Conservation (phyloP, 1,140 invertebrate species). For the Rhopalosiphum maidis region DNA sequence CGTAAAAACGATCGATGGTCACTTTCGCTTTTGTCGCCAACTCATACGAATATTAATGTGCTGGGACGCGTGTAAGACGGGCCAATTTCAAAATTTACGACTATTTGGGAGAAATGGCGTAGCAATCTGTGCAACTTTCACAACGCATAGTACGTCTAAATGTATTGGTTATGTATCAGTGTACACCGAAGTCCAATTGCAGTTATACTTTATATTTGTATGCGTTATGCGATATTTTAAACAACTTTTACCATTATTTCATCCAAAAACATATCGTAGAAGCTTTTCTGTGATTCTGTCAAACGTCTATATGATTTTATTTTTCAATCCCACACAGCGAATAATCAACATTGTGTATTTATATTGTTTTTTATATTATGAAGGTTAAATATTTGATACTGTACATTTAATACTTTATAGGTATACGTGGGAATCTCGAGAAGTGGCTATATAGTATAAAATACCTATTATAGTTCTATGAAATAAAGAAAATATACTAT, state of each 20-base stretch:
- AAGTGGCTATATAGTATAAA: not conserved
- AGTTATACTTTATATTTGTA: not conserved
- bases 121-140: not conserved
- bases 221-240: not conserved
- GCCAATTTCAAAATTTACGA: not conserved
- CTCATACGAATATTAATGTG: not conserved
- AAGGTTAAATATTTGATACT: not conserved
- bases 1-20: conserved; percentile 36
- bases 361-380: not conserved
- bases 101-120: not conserved
- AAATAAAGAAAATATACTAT: not conserved
- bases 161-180: not conserved
- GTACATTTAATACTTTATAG: not conserved
- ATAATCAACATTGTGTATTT: not conserved
- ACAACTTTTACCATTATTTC: not conserved
- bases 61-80: not conserved
- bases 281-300: not conserved
- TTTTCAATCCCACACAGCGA: too few species aligned
- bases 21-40: not conserved
- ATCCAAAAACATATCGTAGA: not conserved
- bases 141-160: not conserved
- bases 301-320: not conserved
- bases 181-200: not conserved
- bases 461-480: not conserved
- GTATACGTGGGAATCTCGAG: not conserved